Evolutionary conservation across 2,888 invertebrate genomes (phyloP), one percentile per base, ranked within the genome.

Genomic region (Bombyx huttoni): DNA sequence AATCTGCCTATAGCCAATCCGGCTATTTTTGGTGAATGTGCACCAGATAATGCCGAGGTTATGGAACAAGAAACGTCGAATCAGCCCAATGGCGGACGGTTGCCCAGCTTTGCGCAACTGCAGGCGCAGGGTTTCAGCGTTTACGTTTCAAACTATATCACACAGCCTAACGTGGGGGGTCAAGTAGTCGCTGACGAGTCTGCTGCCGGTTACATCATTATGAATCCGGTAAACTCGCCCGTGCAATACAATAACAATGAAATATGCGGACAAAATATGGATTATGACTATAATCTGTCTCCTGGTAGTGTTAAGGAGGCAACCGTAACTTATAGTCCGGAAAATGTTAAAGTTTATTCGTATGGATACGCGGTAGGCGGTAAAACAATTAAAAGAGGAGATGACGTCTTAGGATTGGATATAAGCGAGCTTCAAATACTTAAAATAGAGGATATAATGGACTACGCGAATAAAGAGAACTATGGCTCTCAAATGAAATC

Each of bases 21-120:
- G 93, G 94, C 90, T 94, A 94, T 92, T 94, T 94, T 92, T 95
- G 94, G 94, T 94, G 92, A 92, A 89, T 79, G 78, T 33, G 62
- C 81, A 74, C 79, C 85, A 35, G 81, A 87, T 77, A 85, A 73
- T 65, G 87, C 81, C 76, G 83, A 81, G 58, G 80, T 80, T 73
- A 82, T 83, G 83, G 81, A 87, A 81, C 84, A 81, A 54, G 81
- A 83, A 75, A 79, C 82, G 81, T 75, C 75, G 56, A 74, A 65
- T 60, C 78, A 79, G 64, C 67, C 75, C 68, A 75, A 75, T 64
- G 76, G 78, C 66, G 75, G 81, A 78, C 88, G 92, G 65, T 78
- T 93, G 75, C 91, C 92, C 58, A 92, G 91, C 78, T 93, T 93
- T 75, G 87, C 91, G 64, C 91, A 92, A 77, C 90, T 92, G 74